A percentile compares a stretch with the other conserved stretches of the same genome.
phyloP scores from a whole-genome alignment of 2,797 vertebrate genomes.

The Microctenopoma lineatum region DNA sequence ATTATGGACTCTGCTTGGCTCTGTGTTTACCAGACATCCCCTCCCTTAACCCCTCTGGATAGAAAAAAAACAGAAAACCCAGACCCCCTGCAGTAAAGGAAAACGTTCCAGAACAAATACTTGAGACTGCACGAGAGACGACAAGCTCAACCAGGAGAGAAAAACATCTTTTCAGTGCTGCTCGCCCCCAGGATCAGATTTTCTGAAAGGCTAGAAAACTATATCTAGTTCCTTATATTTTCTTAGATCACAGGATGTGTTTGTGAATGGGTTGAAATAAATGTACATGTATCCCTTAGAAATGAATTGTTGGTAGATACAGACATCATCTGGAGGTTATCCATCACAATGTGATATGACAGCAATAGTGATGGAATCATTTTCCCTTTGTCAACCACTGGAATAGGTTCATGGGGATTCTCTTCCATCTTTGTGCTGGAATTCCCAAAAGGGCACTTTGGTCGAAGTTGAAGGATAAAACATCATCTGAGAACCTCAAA shows the following conservation, averaged over 20 bases:
- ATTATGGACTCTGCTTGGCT: constrained; percentile 68
- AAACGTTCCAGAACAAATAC: constrained; percentile 65
- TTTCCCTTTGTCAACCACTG: not conserved
- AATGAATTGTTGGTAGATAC: not conserved
- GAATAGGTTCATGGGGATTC: not conserved
- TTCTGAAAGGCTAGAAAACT: not conserved
- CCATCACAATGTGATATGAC: not conserved
- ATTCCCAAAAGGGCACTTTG: too few relatives aligned
- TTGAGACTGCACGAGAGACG: constrained; percentile 34
- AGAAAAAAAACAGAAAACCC: not conserved
- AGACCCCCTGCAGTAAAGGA: constrained; percentile 49
- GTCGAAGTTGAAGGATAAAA: too few relatives aligned
- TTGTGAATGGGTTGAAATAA: not conserved
- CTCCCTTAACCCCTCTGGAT: constrained; percentile 50
- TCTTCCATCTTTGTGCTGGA: too few relatives aligned
- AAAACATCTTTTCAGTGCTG: constrained; percentile 27
- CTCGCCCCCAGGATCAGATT: constrained; percentile 1
- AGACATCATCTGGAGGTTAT: too few relatives aligned
- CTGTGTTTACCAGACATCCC: constrained; percentile 66
- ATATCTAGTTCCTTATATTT: not conserved
- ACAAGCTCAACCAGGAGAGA: constrained; percentile 23
- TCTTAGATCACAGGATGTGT: not conserved
- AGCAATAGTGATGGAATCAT: not conserved
- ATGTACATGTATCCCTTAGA: not conserved
- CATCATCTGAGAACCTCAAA: too few relatives aligned